Conservation (phyloP, 2,797 vertebrate species). For the Momotus momota region DNA sequence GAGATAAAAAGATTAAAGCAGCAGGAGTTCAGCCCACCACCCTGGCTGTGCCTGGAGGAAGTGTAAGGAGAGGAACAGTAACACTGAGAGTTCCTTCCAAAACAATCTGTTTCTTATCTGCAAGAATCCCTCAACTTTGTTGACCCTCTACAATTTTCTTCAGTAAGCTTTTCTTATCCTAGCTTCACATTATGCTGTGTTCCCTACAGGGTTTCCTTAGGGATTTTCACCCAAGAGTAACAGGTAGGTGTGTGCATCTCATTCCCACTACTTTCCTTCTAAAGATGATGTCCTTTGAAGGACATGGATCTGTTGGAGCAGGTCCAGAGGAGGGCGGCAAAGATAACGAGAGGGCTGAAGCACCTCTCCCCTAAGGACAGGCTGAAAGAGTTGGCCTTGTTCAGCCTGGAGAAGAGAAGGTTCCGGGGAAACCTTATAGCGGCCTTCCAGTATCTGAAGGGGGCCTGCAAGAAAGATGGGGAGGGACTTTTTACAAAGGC, state of each 20-base stretch:
- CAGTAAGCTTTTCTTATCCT: background rate
- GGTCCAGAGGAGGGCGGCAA: too few species aligned
- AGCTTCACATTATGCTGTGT: background rate
- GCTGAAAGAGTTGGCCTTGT: too few species aligned
- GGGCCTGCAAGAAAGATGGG: too few species aligned
- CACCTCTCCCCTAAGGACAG: too few species aligned
- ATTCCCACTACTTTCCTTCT: background rate
- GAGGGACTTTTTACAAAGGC: too few species aligned
- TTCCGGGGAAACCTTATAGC: too few species aligned
- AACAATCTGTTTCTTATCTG: background rate
- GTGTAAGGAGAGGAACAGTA: background rate
- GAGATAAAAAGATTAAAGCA: constrained; percentile 23
- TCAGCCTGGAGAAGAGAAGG: too few species aligned
- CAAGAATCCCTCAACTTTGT: background rate
- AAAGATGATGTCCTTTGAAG: background rate
- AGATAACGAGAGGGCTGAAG: too few species aligned
- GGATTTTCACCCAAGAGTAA: background rate
- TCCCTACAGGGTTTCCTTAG: background rate
- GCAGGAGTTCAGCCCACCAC: background rate
- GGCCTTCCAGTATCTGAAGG: too few species aligned
- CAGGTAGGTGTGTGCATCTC: background rate
- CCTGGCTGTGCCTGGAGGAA: background rate
- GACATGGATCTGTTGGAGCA: too few species aligned
- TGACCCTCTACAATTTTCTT: background rate
- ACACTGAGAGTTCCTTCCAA: background rate